phyloP scores from a whole-genome alignment of 37 sponge, comb jelly and placozoan species.

The Cladorhizidae sp. region DNA sequence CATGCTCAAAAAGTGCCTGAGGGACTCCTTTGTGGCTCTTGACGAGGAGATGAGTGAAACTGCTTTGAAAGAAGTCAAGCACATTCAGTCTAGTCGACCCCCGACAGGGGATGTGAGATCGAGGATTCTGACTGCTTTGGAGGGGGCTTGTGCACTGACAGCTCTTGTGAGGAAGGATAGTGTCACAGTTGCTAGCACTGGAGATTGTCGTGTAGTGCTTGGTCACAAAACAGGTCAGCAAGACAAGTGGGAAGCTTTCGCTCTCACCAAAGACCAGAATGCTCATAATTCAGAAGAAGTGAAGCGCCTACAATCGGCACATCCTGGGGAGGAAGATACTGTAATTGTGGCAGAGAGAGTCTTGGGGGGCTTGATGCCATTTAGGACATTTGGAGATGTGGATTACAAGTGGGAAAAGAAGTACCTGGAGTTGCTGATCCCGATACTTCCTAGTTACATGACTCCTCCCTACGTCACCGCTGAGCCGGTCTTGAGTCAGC shows the following conservation, averaged over 20 bases:
- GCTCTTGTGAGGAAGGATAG: constrained; percentile 34
- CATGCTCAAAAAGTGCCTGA: constrained; percentile 21
- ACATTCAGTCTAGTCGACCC: constrained; percentile 36
- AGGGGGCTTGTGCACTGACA: constrained; percentile 72
- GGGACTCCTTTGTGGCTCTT: constrained; percentile 28
- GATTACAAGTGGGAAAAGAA: constrained; percentile 80
- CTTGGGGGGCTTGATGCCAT: constrained; percentile 84
- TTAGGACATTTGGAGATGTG: constrained; percentile 86
- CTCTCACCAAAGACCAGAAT: constrained; percentile 77
- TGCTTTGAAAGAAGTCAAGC: constrained; percentile 46
- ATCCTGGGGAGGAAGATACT: constrained; percentile 79
- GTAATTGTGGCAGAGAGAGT: constrained; percentile 54
- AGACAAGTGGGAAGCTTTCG: constrained; percentile 57
- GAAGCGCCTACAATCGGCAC: constrained; percentile 50
- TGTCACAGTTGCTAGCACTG: constrained; percentile 75
- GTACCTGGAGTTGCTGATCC: constrained; percentile 22
- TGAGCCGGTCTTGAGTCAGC: constrained; percentile 74
- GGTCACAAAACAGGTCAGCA: constrained; percentile 18
- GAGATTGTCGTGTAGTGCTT: constrained; percentile 87
- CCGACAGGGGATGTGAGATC: constrained; percentile 35
- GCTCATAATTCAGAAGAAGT: constrained; percentile 70
- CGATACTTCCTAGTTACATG: constrained; percentile 44
- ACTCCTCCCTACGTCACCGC: constrained; percentile 92
- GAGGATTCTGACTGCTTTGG: constrained; percentile 43
- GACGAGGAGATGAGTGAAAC: constrained; percentile 51